Evolutionary conservation across 2,113 vertebrate genomes (phyloP).

Genomic region (Albula goreensis): DNA sequence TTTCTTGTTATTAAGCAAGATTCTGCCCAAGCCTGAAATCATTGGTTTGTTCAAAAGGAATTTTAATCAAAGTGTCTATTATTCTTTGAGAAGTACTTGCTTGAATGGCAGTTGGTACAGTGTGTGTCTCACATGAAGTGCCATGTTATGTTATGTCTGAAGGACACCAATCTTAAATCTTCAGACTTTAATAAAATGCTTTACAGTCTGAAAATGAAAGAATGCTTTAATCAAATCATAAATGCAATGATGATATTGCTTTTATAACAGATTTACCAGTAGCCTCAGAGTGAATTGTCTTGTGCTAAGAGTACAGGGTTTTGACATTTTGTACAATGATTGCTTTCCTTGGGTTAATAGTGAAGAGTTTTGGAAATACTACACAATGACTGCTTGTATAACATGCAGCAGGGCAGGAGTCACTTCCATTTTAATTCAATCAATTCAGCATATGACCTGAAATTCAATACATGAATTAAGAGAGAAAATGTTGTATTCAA

Average conservation of each 20-base stretch:
- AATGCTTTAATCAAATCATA: not conserved
- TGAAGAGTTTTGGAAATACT: too few species aligned
- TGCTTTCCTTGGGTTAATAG: not conserved
- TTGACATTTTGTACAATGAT: not conserved
- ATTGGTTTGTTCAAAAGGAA: not conserved
- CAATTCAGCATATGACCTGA: too few species aligned
- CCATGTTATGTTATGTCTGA: too few species aligned
- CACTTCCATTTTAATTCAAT: too few species aligned
- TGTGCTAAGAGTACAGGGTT: not conserved
- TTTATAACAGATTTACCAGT: not conserved
- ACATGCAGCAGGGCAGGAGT: too few species aligned
- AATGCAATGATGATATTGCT: not conserved
- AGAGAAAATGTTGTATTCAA: too few species aligned
- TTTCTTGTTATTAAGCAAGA: not conserved
- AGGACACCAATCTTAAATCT: not conserved
- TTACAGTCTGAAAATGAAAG: not conserved
- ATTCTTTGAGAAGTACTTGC: not conserved
- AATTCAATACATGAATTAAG: too few species aligned
- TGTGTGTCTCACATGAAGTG: too few species aligned
- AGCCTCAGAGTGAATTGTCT: too few species aligned
- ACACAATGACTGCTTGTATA: too few species aligned
- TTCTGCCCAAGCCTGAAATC: not conserved
- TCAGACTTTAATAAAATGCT: not conserved
- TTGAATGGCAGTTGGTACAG: not conserved
- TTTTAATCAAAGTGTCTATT: not conserved